Evolutionary conservation across 1,140 invertebrate species (phyloP), one percentile per base, ranked within the genome.

Genomic region (Leucophenga varia): DNA sequence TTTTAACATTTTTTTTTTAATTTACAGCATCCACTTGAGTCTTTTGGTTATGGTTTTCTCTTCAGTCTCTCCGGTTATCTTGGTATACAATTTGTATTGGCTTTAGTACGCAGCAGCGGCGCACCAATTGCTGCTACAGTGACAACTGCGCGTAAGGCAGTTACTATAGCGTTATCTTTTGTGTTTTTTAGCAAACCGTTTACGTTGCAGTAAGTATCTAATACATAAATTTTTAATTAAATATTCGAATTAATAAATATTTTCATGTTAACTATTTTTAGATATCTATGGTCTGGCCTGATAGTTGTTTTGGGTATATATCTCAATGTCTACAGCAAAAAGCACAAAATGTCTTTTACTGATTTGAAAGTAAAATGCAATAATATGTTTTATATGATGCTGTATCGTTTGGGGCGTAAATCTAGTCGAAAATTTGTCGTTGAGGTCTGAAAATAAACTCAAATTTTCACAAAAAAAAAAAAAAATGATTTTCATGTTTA

Each of bases 161-260:
- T 97, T 1, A 93, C 94, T 1, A 96, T 97, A 39, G 78, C 93
- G 28, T 79, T 97, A 47, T 97, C 94, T 2, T 98, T 98, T 77
- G 49, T 96, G 30, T 86, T 96, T 55, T 97, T 98, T 69, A 85
- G 86, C 70, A 98, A 97, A 75, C 94, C 95, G 5, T 97, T 97
- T 67, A 93, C 91, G 9, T 81, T 90, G 48, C 89, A 93, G 89
- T 95, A 82, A 88, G 89, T 85, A 35, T 37, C 1, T 10, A 4
- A 0, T 20, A 10, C 0, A 7, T 0, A 7, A 9, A 1, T 1
- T 10, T 13, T 30, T n/a, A n/a, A n/a, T n/a, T n/a, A n/a, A n/a
- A n/a, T n/a, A n/a, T n/a, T n/a, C n/a, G n/a, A 13, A 13, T 19
- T 32, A 34, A 46, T 20, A 19, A 37, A 14, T 41, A 17, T 55